A percentile compares a stretch with the other conserved stretches of the same genome.
Evolutionary conservation across 2,888 invertebrate genomes (phyloP).

Genomic region (Cosmia trapezina): DNA sequence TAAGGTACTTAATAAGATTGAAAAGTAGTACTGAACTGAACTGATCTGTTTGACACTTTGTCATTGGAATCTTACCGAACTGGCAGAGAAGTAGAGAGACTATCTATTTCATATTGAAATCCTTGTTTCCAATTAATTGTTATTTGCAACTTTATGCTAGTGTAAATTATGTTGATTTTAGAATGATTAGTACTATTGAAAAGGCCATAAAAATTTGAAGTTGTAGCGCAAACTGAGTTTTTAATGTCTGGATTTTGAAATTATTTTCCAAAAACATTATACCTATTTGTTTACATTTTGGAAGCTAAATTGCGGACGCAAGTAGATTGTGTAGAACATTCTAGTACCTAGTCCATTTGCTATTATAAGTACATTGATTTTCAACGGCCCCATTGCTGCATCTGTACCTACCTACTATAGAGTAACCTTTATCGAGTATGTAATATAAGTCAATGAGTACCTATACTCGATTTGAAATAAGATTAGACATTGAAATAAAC

Average conservation of each 20-base stretch:
- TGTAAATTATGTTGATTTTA: neutral
- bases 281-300: neutral
- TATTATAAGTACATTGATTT: neutral
- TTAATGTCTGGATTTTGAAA: neutral
- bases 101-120: neutral
- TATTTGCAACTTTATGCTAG: neutral
- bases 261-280: neutral
- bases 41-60: neutral
- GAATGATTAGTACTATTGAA: neutral
- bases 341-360: neutral
- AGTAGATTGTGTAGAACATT: neutral
- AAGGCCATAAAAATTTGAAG: neutral
- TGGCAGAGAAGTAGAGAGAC: neutral
- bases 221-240: neutral
- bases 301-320: neutral
- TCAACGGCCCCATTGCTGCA: neutral
- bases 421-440: no score
- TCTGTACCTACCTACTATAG: no score
- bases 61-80: neutral
- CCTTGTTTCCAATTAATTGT: neutral
- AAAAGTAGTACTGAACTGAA: no score
- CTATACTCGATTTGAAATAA: no score
- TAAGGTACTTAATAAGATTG: no score
- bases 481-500: no score
- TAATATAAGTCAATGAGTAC: no score